A percentile compares a stretch with the other conserved stretches of the same genome.
Conservation (phyloP, 1,140 invertebrate genomes). For the Argopecten irradians region DNA sequence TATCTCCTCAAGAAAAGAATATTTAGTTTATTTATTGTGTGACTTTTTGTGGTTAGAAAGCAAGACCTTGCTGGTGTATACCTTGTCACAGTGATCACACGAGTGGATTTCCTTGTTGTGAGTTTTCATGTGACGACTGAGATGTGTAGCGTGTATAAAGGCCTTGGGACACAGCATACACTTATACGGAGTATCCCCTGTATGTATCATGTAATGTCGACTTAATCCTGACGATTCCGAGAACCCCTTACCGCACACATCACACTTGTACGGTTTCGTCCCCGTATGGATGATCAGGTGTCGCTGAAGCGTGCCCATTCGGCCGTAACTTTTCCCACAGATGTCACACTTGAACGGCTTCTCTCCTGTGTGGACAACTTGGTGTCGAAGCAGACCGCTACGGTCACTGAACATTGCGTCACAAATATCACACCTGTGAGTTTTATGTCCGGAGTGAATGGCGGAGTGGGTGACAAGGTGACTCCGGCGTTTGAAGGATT, state of each 20-base stretch:
- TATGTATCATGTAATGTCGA: slow-evolving; percentile 48
- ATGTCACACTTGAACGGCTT: slow-evolving; percentile 80
- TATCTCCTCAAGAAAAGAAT: too few relatives aligned
- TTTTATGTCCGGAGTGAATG: slow-evolving; percentile 47
- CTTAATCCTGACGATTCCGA: slow-evolving; percentile 37
- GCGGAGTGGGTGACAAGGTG: not conserved
- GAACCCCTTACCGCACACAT: slow-evolving; percentile 60
- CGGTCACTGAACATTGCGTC: slow-evolving; percentile 42
- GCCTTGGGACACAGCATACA: not conserved
- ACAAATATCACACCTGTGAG: slow-evolving; percentile 48
- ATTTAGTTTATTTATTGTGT: too few relatives aligned
- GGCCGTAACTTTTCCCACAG: slow-evolving; percentile 92
- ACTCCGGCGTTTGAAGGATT: slow-evolving; percentile 28
- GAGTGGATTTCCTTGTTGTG: not conserved
- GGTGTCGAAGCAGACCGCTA: slow-evolving; percentile 42
- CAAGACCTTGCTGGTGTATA: not conserved
- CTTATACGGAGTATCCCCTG: not conserved
- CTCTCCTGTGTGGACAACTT: slow-evolving; percentile 49
- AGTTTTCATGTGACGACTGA: not conserved
- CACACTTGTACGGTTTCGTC: slow-evolving; percentile 86
- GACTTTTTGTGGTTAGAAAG: not conserved
- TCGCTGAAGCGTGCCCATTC: slow-evolving; percentile 90
- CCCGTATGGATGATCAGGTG: slow-evolving; percentile 89
- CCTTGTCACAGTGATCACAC: not conserved
- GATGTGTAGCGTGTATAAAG: not conserved